Percentiles rank a stretch among this genome's conserved stretches.
Conservation (phyloP, 2,888 invertebrate genomes). For the Phortica magna region DNA sequence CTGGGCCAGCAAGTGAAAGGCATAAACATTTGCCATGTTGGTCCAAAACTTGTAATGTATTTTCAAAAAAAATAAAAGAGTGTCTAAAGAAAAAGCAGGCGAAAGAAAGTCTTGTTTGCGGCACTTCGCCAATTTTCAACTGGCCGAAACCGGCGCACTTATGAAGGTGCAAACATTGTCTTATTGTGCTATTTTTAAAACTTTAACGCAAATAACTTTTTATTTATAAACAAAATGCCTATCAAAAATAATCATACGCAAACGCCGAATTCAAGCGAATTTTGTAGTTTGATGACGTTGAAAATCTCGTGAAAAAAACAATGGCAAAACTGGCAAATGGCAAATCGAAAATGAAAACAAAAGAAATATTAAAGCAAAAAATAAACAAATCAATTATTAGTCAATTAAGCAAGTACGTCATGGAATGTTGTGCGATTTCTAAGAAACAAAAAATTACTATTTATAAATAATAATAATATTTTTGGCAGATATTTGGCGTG, state of each 20-base stretch:
- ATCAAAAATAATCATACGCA: not conserved
- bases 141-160: too few relatives aligned
- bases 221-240: not conserved
- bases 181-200: constrained; percentile 36
- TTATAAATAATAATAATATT: not conserved
- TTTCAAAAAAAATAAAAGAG: too few relatives aligned
- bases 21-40: too few relatives aligned
- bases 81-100: too few relatives aligned
- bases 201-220: constrained; percentile 24
- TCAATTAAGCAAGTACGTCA: constrained; percentile 10
- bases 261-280: not conserved
- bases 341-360: not conserved
- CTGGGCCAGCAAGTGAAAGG: too few relatives aligned
- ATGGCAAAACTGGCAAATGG: too few relatives aligned
- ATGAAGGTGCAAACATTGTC: not conserved
- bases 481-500: not conserved
- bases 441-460: not conserved
- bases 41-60: too few relatives aligned
- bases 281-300: not conserved
- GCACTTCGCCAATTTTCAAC: too few relatives aligned
- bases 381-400: constrained; percentile 13
- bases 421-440: not conserved
- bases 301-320: not conserved
- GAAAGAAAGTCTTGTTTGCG: too few relatives aligned
- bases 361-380: not conserved